Conservation (phyloP, 1,140 invertebrate species). For the Drosophila albomicans region DNA sequence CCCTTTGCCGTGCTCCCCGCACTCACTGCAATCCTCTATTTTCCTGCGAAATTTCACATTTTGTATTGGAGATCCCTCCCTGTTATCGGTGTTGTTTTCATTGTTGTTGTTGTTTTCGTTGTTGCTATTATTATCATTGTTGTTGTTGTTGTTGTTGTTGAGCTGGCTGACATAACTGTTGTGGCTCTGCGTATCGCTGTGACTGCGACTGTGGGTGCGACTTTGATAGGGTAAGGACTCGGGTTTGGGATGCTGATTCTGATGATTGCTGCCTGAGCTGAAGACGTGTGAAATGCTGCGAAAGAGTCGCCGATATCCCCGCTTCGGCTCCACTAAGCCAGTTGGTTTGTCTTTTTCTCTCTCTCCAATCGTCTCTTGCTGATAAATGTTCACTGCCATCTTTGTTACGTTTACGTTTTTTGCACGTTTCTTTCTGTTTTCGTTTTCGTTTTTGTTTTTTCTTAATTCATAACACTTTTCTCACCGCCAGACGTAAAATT, state of each 20-base stretch:
- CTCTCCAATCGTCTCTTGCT: too few relatives aligned
- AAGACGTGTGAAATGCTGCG: slow-evolving; percentile 79
- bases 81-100: too few relatives aligned
- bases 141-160: neutral
- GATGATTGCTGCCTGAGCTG: slow-evolving; percentile 56
- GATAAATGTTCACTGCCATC: slow-evolving; percentile 62
- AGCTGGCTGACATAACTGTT: neutral
- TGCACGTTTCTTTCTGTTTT: neutral
- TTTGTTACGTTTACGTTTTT: neutral
- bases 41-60: neutral
- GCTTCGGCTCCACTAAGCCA: slow-evolving; percentile 47
- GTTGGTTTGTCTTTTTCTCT: too few relatives aligned
- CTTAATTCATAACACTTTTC: slow-evolving; percentile 1
- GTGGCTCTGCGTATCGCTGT: slow-evolving; percentile 34
- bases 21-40: slow-evolving; percentile 7
- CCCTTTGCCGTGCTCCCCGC: slow-evolving; percentile 19
- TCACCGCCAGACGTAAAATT: neutral
- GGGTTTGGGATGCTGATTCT: neutral
- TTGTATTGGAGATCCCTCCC: neutral
- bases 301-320: slow-evolving; percentile 73
- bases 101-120: neutral
- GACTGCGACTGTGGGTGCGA: slow-evolving; percentile 19
- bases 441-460: too few relatives aligned
- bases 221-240: slow-evolving; percentile 5
- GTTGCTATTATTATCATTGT: too few relatives aligned